These are phyloP conservation scores for Spea multiplicata DNA, from an alignment of 2,113 vertebrate species.

Conservation along the genomic window DNA sequence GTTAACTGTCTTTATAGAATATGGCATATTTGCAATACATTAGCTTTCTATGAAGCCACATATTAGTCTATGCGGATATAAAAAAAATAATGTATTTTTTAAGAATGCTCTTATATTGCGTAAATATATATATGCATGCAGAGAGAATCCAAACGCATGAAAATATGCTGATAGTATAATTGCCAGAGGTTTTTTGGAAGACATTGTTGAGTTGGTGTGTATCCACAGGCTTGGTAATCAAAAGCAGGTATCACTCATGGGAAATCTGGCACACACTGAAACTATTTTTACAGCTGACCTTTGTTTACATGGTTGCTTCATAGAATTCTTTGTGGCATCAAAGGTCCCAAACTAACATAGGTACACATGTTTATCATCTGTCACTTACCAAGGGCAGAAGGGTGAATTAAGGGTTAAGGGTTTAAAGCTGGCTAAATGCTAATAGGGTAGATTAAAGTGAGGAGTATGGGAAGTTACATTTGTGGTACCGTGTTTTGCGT, in stretches of 20 bases:
- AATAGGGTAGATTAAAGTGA: too few species aligned
- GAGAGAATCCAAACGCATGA: too few species aligned
- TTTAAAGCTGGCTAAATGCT: too few species aligned
- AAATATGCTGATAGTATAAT: too few species aligned
- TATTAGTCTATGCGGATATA: too few species aligned
- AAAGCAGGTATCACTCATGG: conserved; percentile 12
- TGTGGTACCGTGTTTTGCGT: too few species aligned
- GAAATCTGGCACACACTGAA: conserved; percentile 26
- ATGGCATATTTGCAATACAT: not conserved
- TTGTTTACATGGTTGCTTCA: conserved; percentile 38
- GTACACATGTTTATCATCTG: not conserved
- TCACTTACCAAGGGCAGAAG: too few species aligned
- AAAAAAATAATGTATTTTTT: too few species aligned
- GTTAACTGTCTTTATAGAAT: conserved; percentile 17
- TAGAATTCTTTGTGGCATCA: conserved; percentile 26
- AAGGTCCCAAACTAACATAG: conserved; percentile 7
- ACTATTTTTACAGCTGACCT: conserved; percentile 43
- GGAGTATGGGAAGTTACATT: too few species aligned
- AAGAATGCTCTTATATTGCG: too few species aligned
- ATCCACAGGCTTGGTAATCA: conserved; percentile 15
- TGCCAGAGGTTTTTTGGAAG: conserved; percentile 7
- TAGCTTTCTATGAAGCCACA: not conserved
- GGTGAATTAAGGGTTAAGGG: too few species aligned
- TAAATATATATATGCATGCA: too few species aligned
- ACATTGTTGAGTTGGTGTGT: conserved; percentile 17